phyloP scores from a whole-genome alignment of 2,113 vertebrate species.

The Prochilodus magdalenae region DNA sequence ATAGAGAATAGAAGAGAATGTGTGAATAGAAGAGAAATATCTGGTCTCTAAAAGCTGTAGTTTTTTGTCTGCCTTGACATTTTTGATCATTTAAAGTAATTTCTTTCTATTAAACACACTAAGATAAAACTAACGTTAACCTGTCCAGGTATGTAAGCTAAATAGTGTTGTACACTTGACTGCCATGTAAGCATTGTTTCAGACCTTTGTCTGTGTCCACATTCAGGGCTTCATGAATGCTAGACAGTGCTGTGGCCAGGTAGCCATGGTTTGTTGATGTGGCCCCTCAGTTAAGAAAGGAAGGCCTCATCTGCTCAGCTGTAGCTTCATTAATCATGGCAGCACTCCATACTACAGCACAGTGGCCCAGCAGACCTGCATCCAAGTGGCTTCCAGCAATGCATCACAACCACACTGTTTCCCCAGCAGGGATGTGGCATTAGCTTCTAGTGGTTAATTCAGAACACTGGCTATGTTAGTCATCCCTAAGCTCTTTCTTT shows the following conservation, averaged over 20 bases:
- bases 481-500: not conserved
- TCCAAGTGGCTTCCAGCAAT: not conserved
- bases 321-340: slow-evolving; percentile 32
- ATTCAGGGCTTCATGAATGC: not conserved
- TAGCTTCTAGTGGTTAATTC: slow-evolving; percentile 16
- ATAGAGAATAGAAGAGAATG: slow-evolving; percentile 69
- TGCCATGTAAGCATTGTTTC: not conserved
- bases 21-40: slow-evolving; percentile 70
- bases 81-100: slow-evolving; percentile 71
- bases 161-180: slow-evolving; percentile 10
- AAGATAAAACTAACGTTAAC: slow-evolving; percentile 51
- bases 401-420: slow-evolving; percentile 11
- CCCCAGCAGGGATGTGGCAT: slow-evolving; percentile 3
- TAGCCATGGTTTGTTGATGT: not conserved
- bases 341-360: not conserved
- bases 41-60: slow-evolving; percentile 64
- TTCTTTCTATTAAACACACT: slow-evolving; percentile 61
- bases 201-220: not conserved
- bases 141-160: slow-evolving; percentile 29
- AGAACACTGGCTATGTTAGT: not conserved
- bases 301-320: slow-evolving; percentile 29
- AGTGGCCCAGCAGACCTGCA: not conserved
- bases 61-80: slow-evolving; percentile 61
- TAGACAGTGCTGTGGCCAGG: not conserved
- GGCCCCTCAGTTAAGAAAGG: not conserved